These are phyloP conservation scores for Myocastor coypus DNA, from an alignment of 2,113 vertebrate species.

Conservation along the genomic window DNA sequence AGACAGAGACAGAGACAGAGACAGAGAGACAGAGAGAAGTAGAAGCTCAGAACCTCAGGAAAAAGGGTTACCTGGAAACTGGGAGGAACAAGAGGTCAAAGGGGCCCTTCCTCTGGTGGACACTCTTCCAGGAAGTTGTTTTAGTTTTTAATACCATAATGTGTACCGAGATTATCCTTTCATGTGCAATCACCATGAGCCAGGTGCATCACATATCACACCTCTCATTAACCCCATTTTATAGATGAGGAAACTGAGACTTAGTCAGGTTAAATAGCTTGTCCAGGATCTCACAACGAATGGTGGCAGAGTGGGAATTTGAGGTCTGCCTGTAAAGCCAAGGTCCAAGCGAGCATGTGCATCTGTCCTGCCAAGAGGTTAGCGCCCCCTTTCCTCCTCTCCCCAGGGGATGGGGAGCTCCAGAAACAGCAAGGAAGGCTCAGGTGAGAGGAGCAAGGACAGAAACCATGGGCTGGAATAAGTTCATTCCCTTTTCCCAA, in stretches of 20 bases:
- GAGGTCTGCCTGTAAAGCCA: background rate
- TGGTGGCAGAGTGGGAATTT: background rate
- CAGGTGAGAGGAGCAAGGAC: background rate
- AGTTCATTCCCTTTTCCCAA: too few relatives aligned
- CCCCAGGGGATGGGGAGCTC: background rate
- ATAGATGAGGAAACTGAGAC: background rate
- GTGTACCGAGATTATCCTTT: background rate
- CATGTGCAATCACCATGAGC: background rate
- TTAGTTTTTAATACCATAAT: background rate
- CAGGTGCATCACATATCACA: background rate
- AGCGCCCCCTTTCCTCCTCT: background rate
- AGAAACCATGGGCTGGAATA: background rate
- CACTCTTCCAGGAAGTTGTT: constrained; percentile 6
- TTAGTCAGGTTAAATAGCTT: background rate
- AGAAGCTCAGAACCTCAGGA: background rate
- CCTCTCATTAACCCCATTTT: background rate
- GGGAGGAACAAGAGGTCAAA: background rate
- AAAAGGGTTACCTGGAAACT: background rate
- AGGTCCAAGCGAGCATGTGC: background rate
- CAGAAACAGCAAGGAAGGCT: background rate
- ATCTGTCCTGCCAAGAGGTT: background rate
- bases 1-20: too few relatives aligned
- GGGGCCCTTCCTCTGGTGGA: background rate
- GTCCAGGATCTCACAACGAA: background rate
- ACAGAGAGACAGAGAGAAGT: background rate